phyloP scores from a whole-genome alignment of 2,113 vertebrate species.

The Potamarius usumacintae region DNA sequence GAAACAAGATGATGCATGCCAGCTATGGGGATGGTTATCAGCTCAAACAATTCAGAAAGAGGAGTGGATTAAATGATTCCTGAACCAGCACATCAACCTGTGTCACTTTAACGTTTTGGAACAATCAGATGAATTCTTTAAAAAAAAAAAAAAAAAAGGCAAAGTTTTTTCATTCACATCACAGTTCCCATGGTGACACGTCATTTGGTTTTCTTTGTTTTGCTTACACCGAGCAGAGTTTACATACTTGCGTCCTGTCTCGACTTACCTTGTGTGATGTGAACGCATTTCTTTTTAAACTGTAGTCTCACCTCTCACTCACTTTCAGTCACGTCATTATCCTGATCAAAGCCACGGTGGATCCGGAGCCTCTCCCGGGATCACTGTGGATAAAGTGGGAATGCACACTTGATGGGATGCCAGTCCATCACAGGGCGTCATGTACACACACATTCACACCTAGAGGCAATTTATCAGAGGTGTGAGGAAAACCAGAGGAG shows the following conservation, averaged over 20 bases:
- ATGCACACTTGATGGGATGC: background rate
- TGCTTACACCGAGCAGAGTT: background rate
- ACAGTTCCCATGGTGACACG: background rate
- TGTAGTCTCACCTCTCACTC: background rate
- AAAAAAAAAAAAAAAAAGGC: background rate
- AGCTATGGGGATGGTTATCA: too few species aligned
- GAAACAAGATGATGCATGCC: too few species aligned
- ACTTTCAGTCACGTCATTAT: background rate
- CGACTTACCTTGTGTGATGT: background rate
- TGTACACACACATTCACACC: background rate
- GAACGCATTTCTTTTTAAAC: background rate
- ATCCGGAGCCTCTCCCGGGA: background rate
- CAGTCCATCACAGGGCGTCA: too few species aligned
- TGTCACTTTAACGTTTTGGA: background rate
- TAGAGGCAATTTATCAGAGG: background rate
- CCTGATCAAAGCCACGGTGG: background rate
- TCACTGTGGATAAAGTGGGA: background rate
- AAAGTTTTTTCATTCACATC: background rate
- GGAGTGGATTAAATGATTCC: too few species aligned
- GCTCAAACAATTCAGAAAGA: too few species aligned
- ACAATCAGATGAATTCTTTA: background rate
- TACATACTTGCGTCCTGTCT: background rate
- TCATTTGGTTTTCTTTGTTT: background rate
- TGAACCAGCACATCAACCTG: too few species aligned
- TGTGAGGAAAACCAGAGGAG: background rate